These are phyloP conservation scores for Oophaga pumilio DNA, from an alignment of 2,113 vertebrate species.

Conservation along the genomic window DNA sequence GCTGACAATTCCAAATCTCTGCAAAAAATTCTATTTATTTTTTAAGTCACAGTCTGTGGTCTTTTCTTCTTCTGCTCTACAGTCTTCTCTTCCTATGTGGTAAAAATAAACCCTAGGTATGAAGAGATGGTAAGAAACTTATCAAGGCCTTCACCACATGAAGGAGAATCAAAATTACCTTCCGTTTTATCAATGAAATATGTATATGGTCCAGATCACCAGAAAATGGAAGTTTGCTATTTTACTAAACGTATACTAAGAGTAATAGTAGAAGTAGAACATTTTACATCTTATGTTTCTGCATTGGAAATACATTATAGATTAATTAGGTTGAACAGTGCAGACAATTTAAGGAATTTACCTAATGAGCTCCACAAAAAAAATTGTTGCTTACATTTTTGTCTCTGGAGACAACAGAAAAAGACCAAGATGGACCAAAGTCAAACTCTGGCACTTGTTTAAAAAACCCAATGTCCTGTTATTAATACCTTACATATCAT, in stretches of 20 bases:
- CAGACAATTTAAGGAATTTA: background rate
- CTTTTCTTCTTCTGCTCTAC: background rate
- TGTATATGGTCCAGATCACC: background rate
- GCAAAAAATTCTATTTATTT: background rate
- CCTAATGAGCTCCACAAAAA: background rate
- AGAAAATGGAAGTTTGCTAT: background rate
- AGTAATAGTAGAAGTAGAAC: background rate
- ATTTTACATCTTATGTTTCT: background rate
- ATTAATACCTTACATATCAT: too few species aligned
- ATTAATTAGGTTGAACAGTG: background rate
- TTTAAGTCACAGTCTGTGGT: background rate
- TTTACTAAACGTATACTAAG: background rate
- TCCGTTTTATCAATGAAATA: background rate
- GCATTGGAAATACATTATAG: background rate
- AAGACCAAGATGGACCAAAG: background rate
- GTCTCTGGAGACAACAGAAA: background rate
- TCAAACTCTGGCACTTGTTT: background rate
- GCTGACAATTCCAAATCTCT: background rate
- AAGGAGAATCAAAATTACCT: background rate
- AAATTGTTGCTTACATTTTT: background rate
- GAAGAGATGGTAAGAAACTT: background rate
- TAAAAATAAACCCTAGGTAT: background rate
- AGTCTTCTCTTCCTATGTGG: background rate
- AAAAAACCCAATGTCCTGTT: too few species aligned
- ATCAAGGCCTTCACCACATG: slow-evolving; percentile 2